Percentiles rank a stretch among this genome's conserved stretches.
Conservation (phyloP, 1,140 invertebrate genomes). For the Vanessa atalanta region DNA sequence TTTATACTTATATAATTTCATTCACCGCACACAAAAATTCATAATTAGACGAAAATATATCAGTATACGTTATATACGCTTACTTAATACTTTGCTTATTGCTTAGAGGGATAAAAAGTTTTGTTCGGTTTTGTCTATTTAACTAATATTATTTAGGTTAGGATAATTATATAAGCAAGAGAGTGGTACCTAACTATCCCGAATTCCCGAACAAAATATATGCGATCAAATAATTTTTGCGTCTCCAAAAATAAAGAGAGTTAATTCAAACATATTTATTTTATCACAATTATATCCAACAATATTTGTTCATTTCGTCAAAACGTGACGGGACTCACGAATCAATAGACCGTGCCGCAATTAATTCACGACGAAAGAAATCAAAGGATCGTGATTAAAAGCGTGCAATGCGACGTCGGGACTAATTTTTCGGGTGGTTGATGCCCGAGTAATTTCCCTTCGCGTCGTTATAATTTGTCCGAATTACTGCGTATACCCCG, state of each 20-base stretch:
- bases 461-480: constrained; percentile 36
- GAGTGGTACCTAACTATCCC: too few relatives aligned
- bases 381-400: constrained; percentile 41
- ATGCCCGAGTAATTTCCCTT: constrained; percentile 33
- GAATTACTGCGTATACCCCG: constrained; percentile 22
- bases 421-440: constrained; percentile 38
- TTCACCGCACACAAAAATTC: too few relatives aligned
- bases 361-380: constrained; percentile 39
- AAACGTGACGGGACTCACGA: constrained; percentile 26
- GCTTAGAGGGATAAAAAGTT: too few relatives aligned
- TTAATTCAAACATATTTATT: constrained; percentile 2
- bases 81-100: too few relatives aligned
- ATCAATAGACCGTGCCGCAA: constrained; percentile 29
- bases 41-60: too few relatives aligned
- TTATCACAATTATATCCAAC: constrained; percentile 8
- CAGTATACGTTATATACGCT: too few relatives aligned
- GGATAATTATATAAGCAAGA: too few relatives aligned
- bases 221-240: background rate
- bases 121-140: too few relatives aligned
- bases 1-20: background rate
- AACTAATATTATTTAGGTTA: too few relatives aligned
- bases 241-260: too few relatives aligned
- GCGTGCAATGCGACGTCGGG: constrained; percentile 36
- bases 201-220: background rate
- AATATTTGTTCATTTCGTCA: constrained; percentile 28